Percentiles rank a stretch among this genome's conserved stretches.
phyloP scores from a whole-genome alignment of 2,888 invertebrate species.

The Pristionchus japonicus region DNA sequence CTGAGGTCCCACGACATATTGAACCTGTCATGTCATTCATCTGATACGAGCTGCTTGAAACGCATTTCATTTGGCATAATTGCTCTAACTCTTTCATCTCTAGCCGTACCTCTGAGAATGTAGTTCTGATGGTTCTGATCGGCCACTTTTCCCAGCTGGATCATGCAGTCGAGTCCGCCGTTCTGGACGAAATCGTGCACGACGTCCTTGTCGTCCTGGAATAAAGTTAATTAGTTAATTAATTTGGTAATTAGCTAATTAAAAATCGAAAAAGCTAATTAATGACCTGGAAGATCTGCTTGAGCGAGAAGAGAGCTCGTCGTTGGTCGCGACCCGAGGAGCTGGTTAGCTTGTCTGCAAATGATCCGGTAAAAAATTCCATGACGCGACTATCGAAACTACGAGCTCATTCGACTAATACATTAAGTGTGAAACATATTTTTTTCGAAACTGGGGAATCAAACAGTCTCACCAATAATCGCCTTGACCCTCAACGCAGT shows the following conservation, averaged over 20 bases:
- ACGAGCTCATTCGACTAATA: neutral
- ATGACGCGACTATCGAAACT: too few species aligned
- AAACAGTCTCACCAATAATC: slow-evolving; percentile 91
- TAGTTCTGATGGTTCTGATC: slow-evolving; percentile 99
- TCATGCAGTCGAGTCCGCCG: slow-evolving; percentile 96
- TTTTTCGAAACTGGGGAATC: neutral
- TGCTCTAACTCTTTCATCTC: too few species aligned
- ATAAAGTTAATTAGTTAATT: slow-evolving; percentile 50
- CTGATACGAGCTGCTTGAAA: neutral
- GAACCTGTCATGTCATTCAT: too few species aligned
- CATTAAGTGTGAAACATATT: neutral
- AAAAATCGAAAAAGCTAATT: too few species aligned
- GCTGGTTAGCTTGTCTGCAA: slow-evolving; percentile 90
- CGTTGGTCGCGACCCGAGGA: slow-evolving; percentile 94
- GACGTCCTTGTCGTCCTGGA: slow-evolving; percentile 96
- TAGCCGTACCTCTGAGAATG: slow-evolving; percentile 86
- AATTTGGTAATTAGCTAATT: neutral
- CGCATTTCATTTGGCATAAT: too few species aligned
- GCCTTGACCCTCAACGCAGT: slow-evolving; percentile 96
- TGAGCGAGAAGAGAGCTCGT: slow-evolving; percentile 95
- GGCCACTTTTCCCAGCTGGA: slow-evolving; percentile 94
- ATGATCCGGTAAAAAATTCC: too few species aligned
- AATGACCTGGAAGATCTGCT: slow-evolving; percentile 91
- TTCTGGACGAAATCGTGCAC: slow-evolving; percentile 99
- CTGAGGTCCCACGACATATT: too few species aligned